A percentile compares a stretch with the other conserved stretches of the same genome.
Conservation (phyloP, 2,113 vertebrate species). For the Empidonax alnorum region DNA sequence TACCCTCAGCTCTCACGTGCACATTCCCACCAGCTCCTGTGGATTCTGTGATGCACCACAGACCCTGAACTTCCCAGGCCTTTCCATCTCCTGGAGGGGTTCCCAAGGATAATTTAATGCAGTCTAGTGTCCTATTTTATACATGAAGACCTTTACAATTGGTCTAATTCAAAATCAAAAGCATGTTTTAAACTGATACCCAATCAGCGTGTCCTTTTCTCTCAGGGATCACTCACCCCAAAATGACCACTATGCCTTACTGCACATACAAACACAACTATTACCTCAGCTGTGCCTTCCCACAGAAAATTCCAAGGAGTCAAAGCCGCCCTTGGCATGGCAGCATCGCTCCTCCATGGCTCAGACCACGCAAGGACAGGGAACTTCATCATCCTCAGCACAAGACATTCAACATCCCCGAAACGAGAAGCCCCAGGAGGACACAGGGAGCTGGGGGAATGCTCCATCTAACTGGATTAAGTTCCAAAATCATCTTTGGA, state of each 20-base stretch:
- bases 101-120: neutral
- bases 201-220: neutral
- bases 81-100: neutral
- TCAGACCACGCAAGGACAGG: accelerated
- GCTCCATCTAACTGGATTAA: neutral
- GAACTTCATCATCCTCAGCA: no score
- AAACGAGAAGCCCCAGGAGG: neutral
- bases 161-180: neutral
- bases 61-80: neutral
- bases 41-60: accelerated
- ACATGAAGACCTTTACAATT: neutral
- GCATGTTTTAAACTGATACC: neutral
- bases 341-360: neutral
- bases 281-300: neutral
- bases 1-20: accelerated
- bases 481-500: neutral
- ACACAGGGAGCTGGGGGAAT: accelerated
- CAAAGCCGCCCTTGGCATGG: neutral
- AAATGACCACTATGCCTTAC: accelerated
- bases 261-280: accelerated
- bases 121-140: neutral
- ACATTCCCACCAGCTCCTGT: accelerated
- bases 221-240: neutral
- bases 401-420: neutral
- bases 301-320: accelerated